phyloP scores from a whole-genome alignment of 2,888 invertebrate genomes.

The Lamellibrachia columna region DNA sequence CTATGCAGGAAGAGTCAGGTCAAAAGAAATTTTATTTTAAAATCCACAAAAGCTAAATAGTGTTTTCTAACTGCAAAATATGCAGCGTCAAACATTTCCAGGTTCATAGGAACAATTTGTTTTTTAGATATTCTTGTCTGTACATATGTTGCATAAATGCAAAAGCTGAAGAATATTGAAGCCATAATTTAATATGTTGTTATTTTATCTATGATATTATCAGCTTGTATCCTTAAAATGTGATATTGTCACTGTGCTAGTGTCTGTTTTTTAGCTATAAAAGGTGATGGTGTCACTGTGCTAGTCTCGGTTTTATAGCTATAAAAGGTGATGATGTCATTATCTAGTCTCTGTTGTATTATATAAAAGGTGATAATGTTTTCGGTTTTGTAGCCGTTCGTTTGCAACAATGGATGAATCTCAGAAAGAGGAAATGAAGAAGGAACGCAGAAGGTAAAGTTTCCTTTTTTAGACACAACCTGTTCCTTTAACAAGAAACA shows the following conservation, averaged over 20 bases:
- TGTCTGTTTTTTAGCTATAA: not conserved
- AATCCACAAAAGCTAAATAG: too few species aligned
- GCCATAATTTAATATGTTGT: too few species aligned
- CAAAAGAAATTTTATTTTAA: too few species aligned
- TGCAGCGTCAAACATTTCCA: too few species aligned
- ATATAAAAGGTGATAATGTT: not conserved
- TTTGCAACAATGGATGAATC: constrained; percentile 96
- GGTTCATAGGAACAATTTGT: too few species aligned
- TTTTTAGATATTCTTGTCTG: too few species aligned
- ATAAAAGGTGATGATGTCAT: not conserved
- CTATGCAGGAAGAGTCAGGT: too few species aligned
- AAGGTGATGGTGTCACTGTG: not conserved
- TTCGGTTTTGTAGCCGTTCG: constrained; percentile 71
- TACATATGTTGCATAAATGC: too few species aligned
- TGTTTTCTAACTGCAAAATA: too few species aligned
- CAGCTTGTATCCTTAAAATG: not conserved
- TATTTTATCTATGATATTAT: too few species aligned
- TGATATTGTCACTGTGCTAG: not conserved
- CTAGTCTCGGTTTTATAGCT: not conserved
- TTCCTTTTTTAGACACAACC: not conserved
- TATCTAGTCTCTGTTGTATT: not conserved
- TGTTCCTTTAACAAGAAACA: too few species aligned
- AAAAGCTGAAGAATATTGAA: too few species aligned
- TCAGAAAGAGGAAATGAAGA: constrained; percentile 98
- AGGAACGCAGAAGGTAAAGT: constrained; percentile 81